A percentile compares a stretch with the other conserved stretches of the same genome.
Conservation (phyloP, 2,797 vertebrate genomes). For the Lacerta bilineata region DNA sequence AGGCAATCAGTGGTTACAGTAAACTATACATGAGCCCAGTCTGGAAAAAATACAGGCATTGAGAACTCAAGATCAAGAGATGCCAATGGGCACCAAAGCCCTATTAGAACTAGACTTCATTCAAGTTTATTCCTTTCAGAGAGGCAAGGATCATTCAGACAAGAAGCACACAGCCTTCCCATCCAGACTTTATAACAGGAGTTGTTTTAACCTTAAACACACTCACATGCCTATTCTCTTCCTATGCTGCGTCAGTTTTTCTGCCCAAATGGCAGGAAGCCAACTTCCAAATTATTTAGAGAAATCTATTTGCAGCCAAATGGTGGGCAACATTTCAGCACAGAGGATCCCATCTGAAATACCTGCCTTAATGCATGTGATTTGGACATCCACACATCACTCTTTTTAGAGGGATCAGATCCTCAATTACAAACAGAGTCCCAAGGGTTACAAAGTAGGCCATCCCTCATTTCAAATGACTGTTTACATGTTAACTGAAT, state of each 20-base stretch:
- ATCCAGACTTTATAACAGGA: slow-evolving; percentile 37
- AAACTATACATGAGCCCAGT: slow-evolving; percentile 49
- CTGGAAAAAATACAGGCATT: slow-evolving; percentile 41
- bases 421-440: neutral
- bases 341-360: neutral
- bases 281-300: slow-evolving; percentile 62
- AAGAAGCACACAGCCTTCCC: slow-evolving; percentile 57
- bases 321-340: slow-evolving; percentile 17
- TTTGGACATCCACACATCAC: neutral
- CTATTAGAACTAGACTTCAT: neutral
- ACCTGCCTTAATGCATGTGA: neutral
- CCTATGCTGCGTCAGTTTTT: slow-evolving; percentile 44
- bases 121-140: slow-evolving; percentile 44
- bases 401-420: neutral
- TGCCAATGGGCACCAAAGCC: slow-evolving; percentile 30
- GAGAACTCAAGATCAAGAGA: slow-evolving; percentile 36
- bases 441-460: neutral
- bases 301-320: slow-evolving; percentile 18
- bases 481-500: neutral
- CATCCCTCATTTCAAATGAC: slow-evolving; percentile 24
- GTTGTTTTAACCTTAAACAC: slow-evolving; percentile 41
- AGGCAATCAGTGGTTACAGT: slow-evolving; percentile 72
- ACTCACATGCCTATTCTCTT: slow-evolving; percentile 39
- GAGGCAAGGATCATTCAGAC: slow-evolving; percentile 55
- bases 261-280: slow-evolving; percentile 61